Base-by-base conservation (phyloP, 2,888 invertebrate species). In the Saturnia japonica region DNA sequence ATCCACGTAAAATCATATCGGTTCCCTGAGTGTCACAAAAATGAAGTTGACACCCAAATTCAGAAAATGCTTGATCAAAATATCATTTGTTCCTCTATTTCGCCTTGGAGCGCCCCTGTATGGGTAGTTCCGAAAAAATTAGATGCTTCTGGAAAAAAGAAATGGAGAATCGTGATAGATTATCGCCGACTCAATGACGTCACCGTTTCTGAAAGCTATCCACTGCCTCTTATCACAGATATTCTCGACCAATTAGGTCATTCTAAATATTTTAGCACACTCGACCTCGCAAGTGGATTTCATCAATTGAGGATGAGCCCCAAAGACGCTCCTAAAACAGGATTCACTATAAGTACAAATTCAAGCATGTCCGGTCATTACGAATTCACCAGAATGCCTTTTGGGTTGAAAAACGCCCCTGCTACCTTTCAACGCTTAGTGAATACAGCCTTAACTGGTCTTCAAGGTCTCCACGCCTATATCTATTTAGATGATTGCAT, bases 1-100 rank as follows among this genome's bases (percentile, higher is more conserved):
- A 74, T 77, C 25, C 70, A 76, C 43, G 76, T 75, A 2, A 77
- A 77, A 73, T 74, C 73, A 0, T 77, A 76, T 70, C 72, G 76
- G 1, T 77, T 75, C 22, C 76, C 76, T 8, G 74, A 77, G 70
- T 70, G 71, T 25, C 74, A 76, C 43, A 73, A 76, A 67, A 70
- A 74, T 16, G 77, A 75, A 74, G 73, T 75, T 0, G 71, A 74
- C 19, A 69, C 28, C 1, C 74, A 76, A 71, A 72, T 77, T 40
- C 9, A 16, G 7, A 70, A 73, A 28, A 72, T 74, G 72, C 64
- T 74, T 2, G 64, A 72, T 66, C 62, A 74, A 72, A 70, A 74
- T 47, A 75, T 77, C 4, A 76, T 78, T 57, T 47, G 69, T 1
- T 72, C 74, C 6, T 75, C 71, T 22, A 54, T 68, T 25, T 75